These are phyloP conservation scores for Chrysaora quinquecirrha DNA, from an alignment of 30 jellyfish, hydroid and myxozoan genomes.

Conservation along the genomic window DNA sequence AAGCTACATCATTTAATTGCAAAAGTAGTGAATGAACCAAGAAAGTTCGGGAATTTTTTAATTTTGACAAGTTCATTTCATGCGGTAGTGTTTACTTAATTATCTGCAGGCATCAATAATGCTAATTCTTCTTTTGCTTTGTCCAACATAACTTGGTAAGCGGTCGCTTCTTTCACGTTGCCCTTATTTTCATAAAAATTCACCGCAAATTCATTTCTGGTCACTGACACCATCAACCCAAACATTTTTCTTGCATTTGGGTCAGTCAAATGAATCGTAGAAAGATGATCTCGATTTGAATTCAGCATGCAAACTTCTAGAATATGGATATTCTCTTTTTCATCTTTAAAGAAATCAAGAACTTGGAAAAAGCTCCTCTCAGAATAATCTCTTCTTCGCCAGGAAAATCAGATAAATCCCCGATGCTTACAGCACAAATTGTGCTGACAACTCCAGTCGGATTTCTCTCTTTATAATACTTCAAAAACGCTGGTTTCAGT, in stretches of 20 bases:
- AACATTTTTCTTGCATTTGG: slow-evolving; percentile 80
- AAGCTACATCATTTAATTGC: too few relatives aligned
- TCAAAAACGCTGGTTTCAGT: slow-evolving; percentile 48
- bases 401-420: slow-evolving; percentile 67
- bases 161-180: slow-evolving; percentile 53
- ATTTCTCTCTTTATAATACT: slow-evolving; percentile 50
- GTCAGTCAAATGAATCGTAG: slow-evolving; percentile 60
- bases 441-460: slow-evolving; percentile 86
- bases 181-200: slow-evolving; percentile 53
- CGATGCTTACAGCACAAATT: slow-evolving; percentile 83
- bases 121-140: slow-evolving; percentile 53
- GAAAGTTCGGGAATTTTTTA: too few relatives aligned
- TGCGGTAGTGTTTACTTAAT: too few relatives aligned
- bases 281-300: slow-evolving; percentile 88
- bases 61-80: too few relatives aligned
- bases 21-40: too few relatives aligned
- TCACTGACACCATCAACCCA: slow-evolving; percentile 87
- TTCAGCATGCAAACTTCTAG: slow-evolving; percentile 85
- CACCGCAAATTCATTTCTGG: slow-evolving; percentile 75
- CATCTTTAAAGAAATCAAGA: slow-evolving; percentile 61
- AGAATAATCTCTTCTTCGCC: slow-evolving; percentile 77
- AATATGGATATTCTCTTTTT: slow-evolving; percentile 41
- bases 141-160: slow-evolving; percentile 46
- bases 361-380: slow-evolving; percentile 91
- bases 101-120: slow-evolving; percentile 37